Conservation (phyloP, 2,797 vertebrate genomes). For the Oreochromis grahami region DNA sequence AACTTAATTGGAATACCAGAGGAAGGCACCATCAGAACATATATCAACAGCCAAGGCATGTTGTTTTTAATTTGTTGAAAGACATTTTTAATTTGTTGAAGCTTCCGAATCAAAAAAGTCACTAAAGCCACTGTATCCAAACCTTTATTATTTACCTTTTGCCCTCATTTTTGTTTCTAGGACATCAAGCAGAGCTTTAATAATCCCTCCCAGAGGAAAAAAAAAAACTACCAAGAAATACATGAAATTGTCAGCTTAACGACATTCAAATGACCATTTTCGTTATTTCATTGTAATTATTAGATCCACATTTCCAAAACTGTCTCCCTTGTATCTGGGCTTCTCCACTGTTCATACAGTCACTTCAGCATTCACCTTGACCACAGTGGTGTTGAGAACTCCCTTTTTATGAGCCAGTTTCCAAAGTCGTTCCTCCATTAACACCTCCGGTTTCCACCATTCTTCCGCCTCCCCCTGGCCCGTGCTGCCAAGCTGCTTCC, state of each 20-base stretch:
- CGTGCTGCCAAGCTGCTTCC: neutral
- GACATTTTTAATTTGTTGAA: neutral
- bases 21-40: neutral
- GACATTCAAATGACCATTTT: neutral
- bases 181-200: neutral
- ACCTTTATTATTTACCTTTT: neutral
- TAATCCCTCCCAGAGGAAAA: neutral
- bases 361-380: neutral
- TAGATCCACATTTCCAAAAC: neutral
- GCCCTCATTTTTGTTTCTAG: neutral
- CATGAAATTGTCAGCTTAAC: neutral
- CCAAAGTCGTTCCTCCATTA: neutral
- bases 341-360: neutral
- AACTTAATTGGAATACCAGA: neutral
- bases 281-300: neutral
- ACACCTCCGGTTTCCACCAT: neutral
- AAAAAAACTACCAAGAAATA: neutral
- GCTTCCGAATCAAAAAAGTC: neutral
- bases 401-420: neutral
- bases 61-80: neutral
- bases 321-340: neutral
- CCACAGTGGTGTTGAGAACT: neutral
- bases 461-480: neutral
- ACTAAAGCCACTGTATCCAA: neutral
- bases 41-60: neutral